phyloP scores from a whole-genome alignment of 2,888 invertebrate species.

The Eupithecia pulchellata region DNA sequence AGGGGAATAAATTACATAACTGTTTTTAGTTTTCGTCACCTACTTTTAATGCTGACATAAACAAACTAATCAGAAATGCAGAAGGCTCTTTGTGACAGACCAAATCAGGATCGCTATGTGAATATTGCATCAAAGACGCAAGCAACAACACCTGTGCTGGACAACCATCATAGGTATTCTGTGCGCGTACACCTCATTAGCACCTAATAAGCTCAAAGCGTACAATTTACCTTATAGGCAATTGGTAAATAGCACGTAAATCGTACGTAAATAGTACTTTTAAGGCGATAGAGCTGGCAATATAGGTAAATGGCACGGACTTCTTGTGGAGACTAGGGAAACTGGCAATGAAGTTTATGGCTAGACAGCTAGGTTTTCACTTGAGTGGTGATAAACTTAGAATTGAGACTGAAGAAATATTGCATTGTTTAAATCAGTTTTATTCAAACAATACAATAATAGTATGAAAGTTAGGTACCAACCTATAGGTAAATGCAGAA shows the following conservation, averaged over 20 bases:
- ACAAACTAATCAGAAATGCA: neutral
- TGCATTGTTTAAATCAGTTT: neutral
- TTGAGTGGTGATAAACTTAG: neutral
- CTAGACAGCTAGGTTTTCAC: neutral
- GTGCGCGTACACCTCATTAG: conserved; percentile 15
- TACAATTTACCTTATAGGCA: conserved; percentile 10
- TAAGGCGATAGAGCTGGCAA: neutral
- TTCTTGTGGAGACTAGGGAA: conserved; percentile 4
- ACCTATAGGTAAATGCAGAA: neutral
- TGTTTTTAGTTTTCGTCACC: neutral
- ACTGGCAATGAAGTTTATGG: neutral
- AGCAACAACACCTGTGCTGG: conserved; percentile 15
- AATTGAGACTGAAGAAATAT: neutral
- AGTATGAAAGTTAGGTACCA: neutral
- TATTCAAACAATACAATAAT: neutral
- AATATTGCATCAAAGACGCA: neutral
- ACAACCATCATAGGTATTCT: conserved; percentile 21
- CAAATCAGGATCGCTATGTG: conserved; percentile 6
- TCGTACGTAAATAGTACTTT: conserved; percentile 6
- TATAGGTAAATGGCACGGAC: neutral
- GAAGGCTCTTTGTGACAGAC: neutral
- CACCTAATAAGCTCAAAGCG: conserved; percentile 17
- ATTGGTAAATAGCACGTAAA: conserved; percentile 7
- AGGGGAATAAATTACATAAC: no score
- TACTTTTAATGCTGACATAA: neutral